phyloP scores from a whole-genome alignment of 2,113 vertebrate species.

The Chaetodon auriga region DNA sequence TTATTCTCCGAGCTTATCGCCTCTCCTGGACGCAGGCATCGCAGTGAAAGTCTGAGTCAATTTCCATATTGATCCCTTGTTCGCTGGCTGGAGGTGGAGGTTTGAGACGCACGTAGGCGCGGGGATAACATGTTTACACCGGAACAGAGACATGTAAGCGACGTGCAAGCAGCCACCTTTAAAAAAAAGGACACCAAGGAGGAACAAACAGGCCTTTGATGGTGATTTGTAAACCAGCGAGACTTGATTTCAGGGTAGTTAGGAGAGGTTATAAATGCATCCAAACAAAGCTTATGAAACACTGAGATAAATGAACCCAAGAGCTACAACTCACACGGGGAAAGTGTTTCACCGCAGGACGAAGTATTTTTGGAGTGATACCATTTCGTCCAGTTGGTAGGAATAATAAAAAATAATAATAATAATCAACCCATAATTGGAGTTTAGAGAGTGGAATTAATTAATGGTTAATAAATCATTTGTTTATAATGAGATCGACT shows the following conservation, averaged over 20 bases:
- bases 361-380: neutral
- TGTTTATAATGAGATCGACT: neutral
- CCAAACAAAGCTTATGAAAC: slow-evolving; percentile 35
- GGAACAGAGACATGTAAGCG: slow-evolving; percentile 29
- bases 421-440: neutral
- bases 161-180: slow-evolving; percentile 16
- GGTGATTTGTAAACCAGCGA: slow-evolving; percentile 40
- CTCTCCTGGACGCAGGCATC: slow-evolving; percentile 62
- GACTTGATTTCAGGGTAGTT: slow-evolving; percentile 56
- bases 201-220: slow-evolving; percentile 58
- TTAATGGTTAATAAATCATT: too few relatives aligned
- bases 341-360: slow-evolving; percentile 11
- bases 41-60: slow-evolving; percentile 48
- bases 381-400: neutral
- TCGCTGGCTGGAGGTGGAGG: slow-evolving; percentile 54
- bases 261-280: neutral
- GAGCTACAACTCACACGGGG: neutral
- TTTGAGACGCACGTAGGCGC: slow-evolving; percentile 34
- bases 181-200: neutral
- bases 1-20: slow-evolving; percentile 72
- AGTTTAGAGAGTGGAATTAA: neutral
- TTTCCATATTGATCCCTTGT: slow-evolving; percentile 77
- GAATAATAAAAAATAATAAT: neutral
- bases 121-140: slow-evolving; percentile 68
- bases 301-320: slow-evolving; percentile 20